Conservation (phyloP, 2,797 vertebrate species). For the Myripristis jacobus region DNA sequence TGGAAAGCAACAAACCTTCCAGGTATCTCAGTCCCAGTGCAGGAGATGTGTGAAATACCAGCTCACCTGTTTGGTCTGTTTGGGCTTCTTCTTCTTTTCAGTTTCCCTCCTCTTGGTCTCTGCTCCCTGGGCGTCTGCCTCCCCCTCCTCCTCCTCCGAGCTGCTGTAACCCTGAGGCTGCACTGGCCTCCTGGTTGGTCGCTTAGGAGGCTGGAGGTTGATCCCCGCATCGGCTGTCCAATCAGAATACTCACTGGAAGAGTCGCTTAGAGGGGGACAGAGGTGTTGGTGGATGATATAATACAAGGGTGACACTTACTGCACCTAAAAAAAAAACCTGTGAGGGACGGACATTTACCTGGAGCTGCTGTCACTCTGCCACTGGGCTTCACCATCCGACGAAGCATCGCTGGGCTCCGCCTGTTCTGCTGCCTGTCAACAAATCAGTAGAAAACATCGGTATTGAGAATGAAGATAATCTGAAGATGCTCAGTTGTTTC, state of each 20-base stretch:
- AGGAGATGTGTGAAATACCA: neutral
- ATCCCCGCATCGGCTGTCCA: constrained; percentile 99
- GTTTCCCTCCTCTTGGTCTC: constrained; percentile 67
- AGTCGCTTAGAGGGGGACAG: constrained; percentile 84
- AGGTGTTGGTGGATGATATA: neutral
- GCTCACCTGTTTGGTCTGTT: constrained; percentile 89
- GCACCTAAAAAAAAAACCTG: neutral
- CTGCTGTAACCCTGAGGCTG: constrained; percentile 90
- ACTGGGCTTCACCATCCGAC: constrained; percentile 88
- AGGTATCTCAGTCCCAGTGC: neutral
- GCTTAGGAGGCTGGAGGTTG: constrained; percentile 97
- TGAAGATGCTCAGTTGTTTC: too few species aligned
- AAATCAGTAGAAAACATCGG: constrained; percentile 7
- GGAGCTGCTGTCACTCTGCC: constrained; percentile 97
- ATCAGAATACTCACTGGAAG: constrained; percentile 98
- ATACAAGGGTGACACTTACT: neutral
- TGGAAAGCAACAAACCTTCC: neutral
- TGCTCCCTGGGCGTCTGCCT: constrained; percentile 50
- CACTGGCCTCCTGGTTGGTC: constrained; percentile 88
- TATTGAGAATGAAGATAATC: neutral
- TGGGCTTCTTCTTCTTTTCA: constrained; percentile 87
- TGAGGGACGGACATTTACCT: constrained; percentile 79
- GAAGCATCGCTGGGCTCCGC: constrained; percentile 88
- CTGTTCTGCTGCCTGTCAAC: constrained; percentile 87
- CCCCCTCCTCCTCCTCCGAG: constrained; percentile 89